phyloP scores from a whole-genome alignment of 2,113 vertebrate genomes.

The Cyanoderma ruficeps region DNA sequence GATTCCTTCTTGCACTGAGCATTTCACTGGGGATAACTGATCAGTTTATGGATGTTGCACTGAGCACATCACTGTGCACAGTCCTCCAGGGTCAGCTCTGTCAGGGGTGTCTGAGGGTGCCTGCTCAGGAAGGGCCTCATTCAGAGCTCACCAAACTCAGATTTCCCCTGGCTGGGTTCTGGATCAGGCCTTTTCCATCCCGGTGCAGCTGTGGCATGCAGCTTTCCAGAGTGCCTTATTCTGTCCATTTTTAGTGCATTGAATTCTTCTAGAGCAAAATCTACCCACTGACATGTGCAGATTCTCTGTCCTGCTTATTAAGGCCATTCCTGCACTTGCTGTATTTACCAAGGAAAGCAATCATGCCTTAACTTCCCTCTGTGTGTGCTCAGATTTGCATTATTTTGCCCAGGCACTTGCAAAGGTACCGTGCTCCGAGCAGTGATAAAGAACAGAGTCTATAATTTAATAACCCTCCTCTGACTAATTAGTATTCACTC shows the following conservation, averaged over 20 bases:
- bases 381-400: neutral
- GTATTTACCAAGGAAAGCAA: neutral
- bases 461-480: slow-evolving; percentile 6
- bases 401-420: neutral
- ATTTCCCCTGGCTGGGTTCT: neutral
- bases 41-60: neutral
- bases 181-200: neutral
- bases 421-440: accelerated
- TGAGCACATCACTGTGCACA: neutral
- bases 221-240: neutral
- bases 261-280: neutral
- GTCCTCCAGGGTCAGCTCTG: neutral
- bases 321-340: neutral
- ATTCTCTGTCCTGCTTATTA: neutral
- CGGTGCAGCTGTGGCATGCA: neutral
- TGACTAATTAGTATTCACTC: slow-evolving; percentile 18
- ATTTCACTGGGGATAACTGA: neutral
- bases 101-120: neutral
- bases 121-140: neutral
- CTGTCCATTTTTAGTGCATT: neutral
- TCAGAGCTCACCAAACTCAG: neutral
- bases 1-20: neutral
- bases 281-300: neutral
- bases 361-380: neutral
- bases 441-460: neutral